phyloP scores from a whole-genome alignment of 2,888 invertebrate genomes.

The Scotopteryx bipunctaria region DNA sequence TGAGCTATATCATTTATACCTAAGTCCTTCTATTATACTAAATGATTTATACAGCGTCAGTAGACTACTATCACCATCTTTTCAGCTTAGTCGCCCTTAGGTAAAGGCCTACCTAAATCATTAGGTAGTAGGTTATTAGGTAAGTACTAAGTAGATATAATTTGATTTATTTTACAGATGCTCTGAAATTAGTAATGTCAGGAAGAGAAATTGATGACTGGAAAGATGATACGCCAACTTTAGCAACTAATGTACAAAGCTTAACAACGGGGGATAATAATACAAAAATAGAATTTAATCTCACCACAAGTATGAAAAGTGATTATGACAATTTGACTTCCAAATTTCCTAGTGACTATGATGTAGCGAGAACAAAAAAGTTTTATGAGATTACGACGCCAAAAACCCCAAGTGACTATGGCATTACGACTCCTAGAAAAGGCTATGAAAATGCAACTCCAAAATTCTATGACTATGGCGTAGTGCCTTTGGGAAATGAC shows the following conservation, averaged over 20 bases:
- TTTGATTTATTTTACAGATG: conserved; percentile 8
- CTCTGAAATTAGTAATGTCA: conserved; percentile 4
- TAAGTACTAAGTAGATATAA: no score
- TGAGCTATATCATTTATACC: no score
- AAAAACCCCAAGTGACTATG: not conserved
- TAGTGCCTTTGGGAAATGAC: no score
- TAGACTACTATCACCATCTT: no score
- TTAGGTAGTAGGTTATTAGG: no score
- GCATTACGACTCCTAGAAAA: not conserved
- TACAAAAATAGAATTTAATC: no score
- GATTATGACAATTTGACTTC: not conserved
- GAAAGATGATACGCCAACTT: not conserved
- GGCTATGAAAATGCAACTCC: not conserved
- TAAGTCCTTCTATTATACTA: no score
- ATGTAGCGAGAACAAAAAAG: not conserved
- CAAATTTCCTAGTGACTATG: not conserved
- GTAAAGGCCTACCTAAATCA: no score
- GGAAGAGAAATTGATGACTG: conserved; percentile 5
- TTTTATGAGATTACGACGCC: not conserved
- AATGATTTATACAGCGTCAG: no score
- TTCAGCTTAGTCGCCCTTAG: no score
- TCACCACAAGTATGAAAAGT: not conserved
- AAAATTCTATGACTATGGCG: no score
- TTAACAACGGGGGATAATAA: no score
- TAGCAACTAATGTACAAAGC: not conserved